Evolutionary conservation across 2,113 vertebrate species (phyloP).

Genomic region (Tyto alba): DNA sequence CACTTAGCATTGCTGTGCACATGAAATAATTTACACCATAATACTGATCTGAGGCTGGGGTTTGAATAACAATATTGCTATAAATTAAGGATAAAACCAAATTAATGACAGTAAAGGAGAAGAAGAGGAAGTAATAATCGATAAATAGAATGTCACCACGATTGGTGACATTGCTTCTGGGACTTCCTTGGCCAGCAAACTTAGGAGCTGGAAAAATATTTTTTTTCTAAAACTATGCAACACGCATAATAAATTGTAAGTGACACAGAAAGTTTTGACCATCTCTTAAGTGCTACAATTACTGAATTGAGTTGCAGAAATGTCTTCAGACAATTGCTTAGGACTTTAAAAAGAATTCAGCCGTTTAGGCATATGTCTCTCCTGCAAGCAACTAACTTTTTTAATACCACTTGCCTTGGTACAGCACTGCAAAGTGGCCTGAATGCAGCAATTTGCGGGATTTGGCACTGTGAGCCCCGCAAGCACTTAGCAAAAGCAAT

Average conservation of each 20-base stretch:
- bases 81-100: neutral
- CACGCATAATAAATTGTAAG: neutral
- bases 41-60: neutral
- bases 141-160: neutral
- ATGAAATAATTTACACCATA: neutral
- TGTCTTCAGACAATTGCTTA: neutral
- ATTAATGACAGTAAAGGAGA: neutral
- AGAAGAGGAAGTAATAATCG: neutral
- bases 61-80: neutral
- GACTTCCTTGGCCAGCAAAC: neutral
- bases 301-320: neutral
- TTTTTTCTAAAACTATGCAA: neutral
- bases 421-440: slow-evolving; percentile 16
- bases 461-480: slow-evolving; percentile 32
- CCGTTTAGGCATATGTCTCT: neutral
- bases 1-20: neutral
- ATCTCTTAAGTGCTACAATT: neutral
- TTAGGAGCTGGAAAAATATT: neutral
- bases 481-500: slow-evolving; percentile 68
- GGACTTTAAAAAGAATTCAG: neutral
- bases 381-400: slow-evolving; percentile 36
- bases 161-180: neutral
- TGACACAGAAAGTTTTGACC: neutral
- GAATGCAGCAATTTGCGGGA: slow-evolving; percentile 56
- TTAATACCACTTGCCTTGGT: neutral